Evolutionary conservation across 2,888 invertebrate species (phyloP).

Genomic region (Cryptophagus acutangulus): DNA sequence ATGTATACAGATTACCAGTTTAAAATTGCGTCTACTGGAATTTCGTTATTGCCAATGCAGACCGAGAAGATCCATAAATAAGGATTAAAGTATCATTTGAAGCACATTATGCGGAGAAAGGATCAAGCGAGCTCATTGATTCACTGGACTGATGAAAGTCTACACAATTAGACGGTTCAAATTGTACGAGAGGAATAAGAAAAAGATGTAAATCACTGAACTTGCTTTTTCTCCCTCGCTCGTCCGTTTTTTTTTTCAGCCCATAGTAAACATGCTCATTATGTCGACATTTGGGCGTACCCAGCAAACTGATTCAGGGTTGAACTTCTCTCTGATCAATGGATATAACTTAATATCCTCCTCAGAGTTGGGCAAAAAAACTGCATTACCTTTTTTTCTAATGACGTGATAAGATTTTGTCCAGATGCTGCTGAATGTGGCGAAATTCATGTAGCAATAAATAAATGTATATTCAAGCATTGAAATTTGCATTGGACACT

Average conservation of each 20-base stretch:
- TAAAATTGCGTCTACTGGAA: conserved; percentile 4
- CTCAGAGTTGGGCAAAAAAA: too few relatives aligned
- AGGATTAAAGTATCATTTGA: conserved; percentile 7
- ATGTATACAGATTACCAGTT: neutral
- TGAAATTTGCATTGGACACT: conserved; percentile 10
- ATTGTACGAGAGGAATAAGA: too few relatives aligned
- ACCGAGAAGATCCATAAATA: conserved; percentile 1
- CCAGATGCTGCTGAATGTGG: conserved; percentile 7
- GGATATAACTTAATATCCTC: too few relatives aligned
- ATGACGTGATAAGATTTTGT: too few relatives aligned
- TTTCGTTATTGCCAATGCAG: neutral
- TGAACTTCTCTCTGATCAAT: too few relatives aligned
- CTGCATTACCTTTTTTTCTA: too few relatives aligned
- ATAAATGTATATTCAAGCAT: conserved; percentile 9
- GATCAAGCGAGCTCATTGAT: conserved; percentile 8
- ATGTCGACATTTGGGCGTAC: too few relatives aligned
- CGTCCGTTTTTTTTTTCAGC: too few relatives aligned
- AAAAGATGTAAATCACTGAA: conserved; percentile 9
- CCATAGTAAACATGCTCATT: too few relatives aligned
- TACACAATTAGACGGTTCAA: conserved; percentile 6
- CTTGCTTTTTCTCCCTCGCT: too few relatives aligned
- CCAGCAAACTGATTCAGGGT: too few relatives aligned
- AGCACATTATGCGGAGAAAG: conserved; percentile 1
- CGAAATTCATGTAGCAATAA: conserved; percentile 6
- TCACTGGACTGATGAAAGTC: conserved; percentile 9